phyloP scores from a whole-genome alignment of 2,797 vertebrate genomes.

The Sciurus carolinensis region DNA sequence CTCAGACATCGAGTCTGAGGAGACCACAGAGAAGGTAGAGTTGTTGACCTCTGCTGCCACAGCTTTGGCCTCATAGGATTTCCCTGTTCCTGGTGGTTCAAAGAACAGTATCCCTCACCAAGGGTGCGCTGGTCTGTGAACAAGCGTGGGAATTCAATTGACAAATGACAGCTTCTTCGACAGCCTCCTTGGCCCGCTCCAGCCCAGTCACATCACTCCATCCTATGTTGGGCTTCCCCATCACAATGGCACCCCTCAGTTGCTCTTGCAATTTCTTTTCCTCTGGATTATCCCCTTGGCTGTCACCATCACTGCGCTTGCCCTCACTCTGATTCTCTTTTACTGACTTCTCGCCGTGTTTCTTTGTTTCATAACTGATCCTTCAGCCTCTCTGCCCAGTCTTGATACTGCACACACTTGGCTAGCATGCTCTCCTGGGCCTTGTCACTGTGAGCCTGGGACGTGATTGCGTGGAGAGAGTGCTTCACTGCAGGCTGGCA shows the following conservation, averaged over 20 bases:
- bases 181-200: constrained; percentile 97
- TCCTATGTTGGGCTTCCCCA: constrained; percentile 98
- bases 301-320: constrained; percentile 98
- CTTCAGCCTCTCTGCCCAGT: constrained; percentile 97
- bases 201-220: constrained; percentile 97
- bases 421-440: constrained; percentile 97
- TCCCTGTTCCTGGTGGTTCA: constrained; percentile 96
- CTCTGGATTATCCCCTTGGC: constrained; percentile 97
- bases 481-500: constrained; percentile 99
- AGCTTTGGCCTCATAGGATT: constrained; percentile 98
- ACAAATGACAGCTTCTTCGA: constrained; percentile 98
- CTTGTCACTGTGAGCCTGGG: constrained; percentile 97
- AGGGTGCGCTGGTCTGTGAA: constrained; percentile 97
- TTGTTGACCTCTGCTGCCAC: constrained; percentile 98
- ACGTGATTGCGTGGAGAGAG: constrained; percentile 98
- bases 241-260: constrained; percentile 98
- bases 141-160: constrained; percentile 98
- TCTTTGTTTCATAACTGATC: constrained; percentile 96
- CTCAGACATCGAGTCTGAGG: constrained; percentile 97
- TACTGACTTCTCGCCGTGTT: constrained; percentile 90
- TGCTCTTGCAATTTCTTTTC: constrained; percentile 99
- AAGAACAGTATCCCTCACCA: constrained; percentile 98
- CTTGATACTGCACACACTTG: constrained; percentile 97
- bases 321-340: constrained; percentile 96
- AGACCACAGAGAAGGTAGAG: constrained; percentile 98